These are phyloP conservation scores for Esox lucius DNA, from an alignment of 2,797 vertebrate species.

Conservation along the genomic window DNA sequence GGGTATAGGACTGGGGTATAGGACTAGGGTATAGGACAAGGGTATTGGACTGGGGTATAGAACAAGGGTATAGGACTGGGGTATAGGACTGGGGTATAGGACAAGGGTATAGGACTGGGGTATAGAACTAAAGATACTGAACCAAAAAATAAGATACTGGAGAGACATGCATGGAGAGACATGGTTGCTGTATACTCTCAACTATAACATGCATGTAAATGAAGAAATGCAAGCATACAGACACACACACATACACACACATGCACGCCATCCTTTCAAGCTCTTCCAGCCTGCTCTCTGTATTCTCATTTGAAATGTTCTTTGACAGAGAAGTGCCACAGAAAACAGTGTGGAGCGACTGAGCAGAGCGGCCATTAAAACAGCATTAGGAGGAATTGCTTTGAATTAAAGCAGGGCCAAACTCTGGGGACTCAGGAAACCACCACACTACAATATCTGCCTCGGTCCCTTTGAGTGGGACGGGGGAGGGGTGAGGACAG, in stretches of 20 bases:
- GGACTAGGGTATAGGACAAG: no score
- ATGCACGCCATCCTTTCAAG: slow-evolving; percentile 1
- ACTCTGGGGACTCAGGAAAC: slow-evolving; percentile 74
- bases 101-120: no score
- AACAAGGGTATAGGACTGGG: no score
- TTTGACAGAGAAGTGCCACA: slow-evolving; percentile 83
- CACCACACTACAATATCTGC: slow-evolving; percentile 73
- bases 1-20: no score
- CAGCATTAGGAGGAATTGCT: slow-evolving; percentile 77
- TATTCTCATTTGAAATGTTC: slow-evolving; percentile 80
- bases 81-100: no score
- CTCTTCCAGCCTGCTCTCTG: slow-evolving; percentile 52
- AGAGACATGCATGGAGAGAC: slow-evolving; percentile 9
- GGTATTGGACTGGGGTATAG: no score
- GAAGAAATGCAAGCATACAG: slow-evolving; percentile 6
- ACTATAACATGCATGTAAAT: slow-evolving; percentile 22
- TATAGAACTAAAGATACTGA: neutral
- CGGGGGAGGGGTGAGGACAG: slow-evolving; percentile 19
- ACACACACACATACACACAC: neutral
- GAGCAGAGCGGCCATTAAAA: slow-evolving; percentile 81
- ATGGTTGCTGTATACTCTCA: slow-evolving; percentile 25
- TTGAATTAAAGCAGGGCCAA: slow-evolving; percentile 89
- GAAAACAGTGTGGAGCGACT: slow-evolving; percentile 42
- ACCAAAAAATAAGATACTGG: neutral
- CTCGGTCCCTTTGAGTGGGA: slow-evolving; percentile 42